Conservation (phyloP, 2,888 invertebrate species). For the Gibbula magus region DNA sequence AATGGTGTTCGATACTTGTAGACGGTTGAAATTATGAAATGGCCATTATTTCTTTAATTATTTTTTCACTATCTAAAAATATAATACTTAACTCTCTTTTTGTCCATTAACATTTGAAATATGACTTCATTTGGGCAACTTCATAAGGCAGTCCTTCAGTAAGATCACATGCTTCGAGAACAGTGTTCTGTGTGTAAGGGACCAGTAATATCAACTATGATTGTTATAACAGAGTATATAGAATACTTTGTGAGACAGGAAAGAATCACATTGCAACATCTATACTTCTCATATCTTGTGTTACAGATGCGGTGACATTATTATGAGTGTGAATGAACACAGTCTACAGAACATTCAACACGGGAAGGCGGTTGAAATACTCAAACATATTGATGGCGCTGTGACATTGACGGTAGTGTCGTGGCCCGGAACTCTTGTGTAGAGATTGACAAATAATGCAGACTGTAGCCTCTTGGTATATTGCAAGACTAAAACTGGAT, state of each 20-base stretch:
- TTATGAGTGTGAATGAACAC: conserved; percentile 76
- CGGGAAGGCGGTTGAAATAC: conserved; percentile 74
- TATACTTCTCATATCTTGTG: too few relatives aligned
- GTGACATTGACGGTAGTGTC: conserved; percentile 76
- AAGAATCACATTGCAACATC: too few relatives aligned
- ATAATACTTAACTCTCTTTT: not conserved
- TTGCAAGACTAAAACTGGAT: not conserved
- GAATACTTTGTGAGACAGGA: too few relatives aligned
- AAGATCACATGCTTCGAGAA: too few relatives aligned
- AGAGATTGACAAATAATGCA: conserved; percentile 34
- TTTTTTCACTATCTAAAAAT: not conserved
- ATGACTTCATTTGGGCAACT: too few relatives aligned
- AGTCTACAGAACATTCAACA: conserved; percentile 75
- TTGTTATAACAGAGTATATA: too few relatives aligned
- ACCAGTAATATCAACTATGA: too few relatives aligned
- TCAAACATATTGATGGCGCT: conserved; percentile 74
- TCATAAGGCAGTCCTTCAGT: too few relatives aligned
- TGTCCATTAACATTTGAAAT: not conserved
- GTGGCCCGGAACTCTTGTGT: conserved; percentile 76
- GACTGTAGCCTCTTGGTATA: not conserved
- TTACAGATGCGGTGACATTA: conserved; percentile 76
- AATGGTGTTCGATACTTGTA: too few relatives aligned
- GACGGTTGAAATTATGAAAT: not conserved
- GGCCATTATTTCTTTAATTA: not conserved
- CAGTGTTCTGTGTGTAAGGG: not conserved